Evolutionary conservation across 2,888 invertebrate genomes (phyloP).

Genomic region (Bhutanitis thaidina): DNA sequence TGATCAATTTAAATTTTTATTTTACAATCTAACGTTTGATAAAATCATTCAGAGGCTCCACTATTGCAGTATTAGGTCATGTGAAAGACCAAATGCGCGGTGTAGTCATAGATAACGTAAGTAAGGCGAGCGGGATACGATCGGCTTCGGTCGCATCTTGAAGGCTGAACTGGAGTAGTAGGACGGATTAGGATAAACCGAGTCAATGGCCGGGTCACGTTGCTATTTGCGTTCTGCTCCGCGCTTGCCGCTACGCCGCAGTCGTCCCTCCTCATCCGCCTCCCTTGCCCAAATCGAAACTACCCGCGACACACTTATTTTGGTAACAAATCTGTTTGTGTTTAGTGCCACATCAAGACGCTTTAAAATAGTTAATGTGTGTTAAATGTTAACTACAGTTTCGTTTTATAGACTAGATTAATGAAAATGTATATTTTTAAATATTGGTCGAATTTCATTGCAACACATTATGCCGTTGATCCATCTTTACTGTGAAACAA

Average conservation of each 20-base stretch:
- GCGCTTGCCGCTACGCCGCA: slow-evolving; percentile 41
- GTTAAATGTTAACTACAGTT: slow-evolving; percentile 12
- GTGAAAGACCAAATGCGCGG: slow-evolving; percentile 45
- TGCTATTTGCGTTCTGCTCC: slow-evolving; percentile 70
- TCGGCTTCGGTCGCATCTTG: slow-evolving; percentile 40
- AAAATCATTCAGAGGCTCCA: too few species aligned
- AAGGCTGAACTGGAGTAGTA: slow-evolving; percentile 73
- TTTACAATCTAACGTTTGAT: too few species aligned
- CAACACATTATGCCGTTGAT: too few species aligned
- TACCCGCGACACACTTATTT: slow-evolving; percentile 53
- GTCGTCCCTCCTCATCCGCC: slow-evolving; percentile 49
- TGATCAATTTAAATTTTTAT: too few species aligned
- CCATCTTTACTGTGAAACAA: too few species aligned
- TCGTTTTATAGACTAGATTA: slow-evolving; percentile 8
- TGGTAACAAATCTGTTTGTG: slow-evolving; percentile 58
- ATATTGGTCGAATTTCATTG: too few species aligned
- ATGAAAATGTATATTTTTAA: not conserved
- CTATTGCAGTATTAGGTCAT: slow-evolving; percentile 53
- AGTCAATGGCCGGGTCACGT: slow-evolving; percentile 79
- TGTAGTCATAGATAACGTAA: slow-evolving; percentile 25
- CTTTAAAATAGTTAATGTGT: slow-evolving; percentile 8
- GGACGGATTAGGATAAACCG: slow-evolving; percentile 78
- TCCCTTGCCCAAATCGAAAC: slow-evolving; percentile 45
- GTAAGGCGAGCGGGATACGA: slow-evolving; percentile 33
- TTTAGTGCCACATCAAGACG: slow-evolving; percentile 24